Base-by-base conservation (phyloP, 2,888 invertebrate genomes). In the Polyploca ridens region DNA sequence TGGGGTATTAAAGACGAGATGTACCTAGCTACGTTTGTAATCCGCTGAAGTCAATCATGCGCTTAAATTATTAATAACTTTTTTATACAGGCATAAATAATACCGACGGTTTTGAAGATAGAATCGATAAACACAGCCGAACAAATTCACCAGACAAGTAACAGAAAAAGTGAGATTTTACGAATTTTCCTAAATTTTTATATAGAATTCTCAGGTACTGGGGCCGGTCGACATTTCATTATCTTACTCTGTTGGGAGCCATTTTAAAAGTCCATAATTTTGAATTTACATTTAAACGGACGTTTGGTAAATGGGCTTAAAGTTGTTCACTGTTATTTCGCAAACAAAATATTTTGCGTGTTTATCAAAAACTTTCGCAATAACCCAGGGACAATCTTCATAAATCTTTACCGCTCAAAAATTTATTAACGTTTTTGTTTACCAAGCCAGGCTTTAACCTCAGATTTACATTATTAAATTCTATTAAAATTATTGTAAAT, bases 401-500 rank as follows among this genome's bases (percentile, higher is more conserved):
- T 69, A 66, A 71, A 73, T 71, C 68, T 69, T 58, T 63, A 68
- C 41, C 59, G 65, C 35, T 46, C 66, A 46, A 60, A 61, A 62
- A 70, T 70, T 69, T 66, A 70, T 66, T 63, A 70, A 63, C 64
- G 66, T 65, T 68, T 68, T 69, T 66, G 67, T 69, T 69, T 64
- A 67, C 49, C 19, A 8, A 5, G 7, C 46, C 6, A 46, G n/a
- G 2, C 14, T n/a, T n/a, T n/a, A 46, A n/a, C 46, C n/a, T 46
- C 44, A 44, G 44, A 13, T 44, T 44, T 44, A 14, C 8, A 46
- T 14, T 46, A 46, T 46, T n/a, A 19, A 10, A 54, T 49, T 49
- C 7, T 54, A 10, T 3, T 14, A 54, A 49, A 5, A 14, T 46
- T 14, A 46, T 5, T 14, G 44, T 46, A 14, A 46, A 46, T 14